These are phyloP conservation scores for Cephalophus harveyi DNA, from an alignment of 2,113 vertebrate species.

Conservation along the genomic window DNA sequence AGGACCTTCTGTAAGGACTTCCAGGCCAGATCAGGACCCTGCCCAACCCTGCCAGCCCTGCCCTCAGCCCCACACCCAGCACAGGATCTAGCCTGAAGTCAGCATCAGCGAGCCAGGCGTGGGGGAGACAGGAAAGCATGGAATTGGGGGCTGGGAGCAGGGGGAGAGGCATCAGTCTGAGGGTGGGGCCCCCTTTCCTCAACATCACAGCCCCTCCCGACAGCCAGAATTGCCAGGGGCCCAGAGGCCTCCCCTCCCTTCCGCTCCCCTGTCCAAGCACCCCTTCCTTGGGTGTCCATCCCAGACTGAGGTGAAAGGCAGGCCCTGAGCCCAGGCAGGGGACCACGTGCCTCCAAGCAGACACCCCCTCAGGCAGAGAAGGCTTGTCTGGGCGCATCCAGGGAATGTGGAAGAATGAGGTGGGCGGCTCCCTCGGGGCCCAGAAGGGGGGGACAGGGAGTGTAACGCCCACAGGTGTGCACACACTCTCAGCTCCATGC, in stretches of 20 bases:
- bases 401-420: neutral
- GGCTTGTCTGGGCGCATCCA: neutral
- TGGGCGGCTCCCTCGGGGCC: accelerated
- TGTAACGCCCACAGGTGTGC: accelerated
- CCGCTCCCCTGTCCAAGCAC: neutral
- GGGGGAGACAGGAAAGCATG: neutral
- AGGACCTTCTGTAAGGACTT: neutral
- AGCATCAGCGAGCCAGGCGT: neutral
- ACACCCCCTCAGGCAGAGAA: accelerated
- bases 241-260: neutral
- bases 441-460: accelerated
- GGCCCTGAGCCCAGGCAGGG: neutral
- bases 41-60: neutral
- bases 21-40: neutral
- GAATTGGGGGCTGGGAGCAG: neutral
- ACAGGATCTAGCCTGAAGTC: accelerated
- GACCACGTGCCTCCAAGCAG: neutral
- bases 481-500: too few relatives aligned
- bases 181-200: too few relatives aligned
- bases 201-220: neutral
- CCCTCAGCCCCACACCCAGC: neutral
- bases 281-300: neutral
- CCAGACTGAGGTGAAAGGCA: neutral
- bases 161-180: neutral
- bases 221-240: neutral